phyloP scores from a whole-genome alignment of 2,113 vertebrate genomes.

The Colossoma macropomum region DNA sequence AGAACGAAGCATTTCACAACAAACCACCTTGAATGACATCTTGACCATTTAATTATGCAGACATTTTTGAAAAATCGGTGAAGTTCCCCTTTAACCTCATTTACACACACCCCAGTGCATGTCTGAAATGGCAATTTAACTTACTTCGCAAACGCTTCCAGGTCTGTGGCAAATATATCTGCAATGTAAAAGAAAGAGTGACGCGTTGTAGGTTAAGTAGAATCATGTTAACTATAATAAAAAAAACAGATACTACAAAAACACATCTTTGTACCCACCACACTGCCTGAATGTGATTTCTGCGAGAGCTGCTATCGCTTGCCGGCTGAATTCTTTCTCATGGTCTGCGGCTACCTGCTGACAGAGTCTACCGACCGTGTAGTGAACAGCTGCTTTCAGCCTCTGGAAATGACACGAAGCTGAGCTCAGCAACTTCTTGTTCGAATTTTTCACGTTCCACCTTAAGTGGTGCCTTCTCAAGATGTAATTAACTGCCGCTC shows the following conservation, averaged over 20 bases:
- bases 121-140: constrained; percentile 9
- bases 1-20: too few species aligned
- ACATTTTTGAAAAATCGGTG: too few species aligned
- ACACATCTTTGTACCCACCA: constrained; percentile 72
- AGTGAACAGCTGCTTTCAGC: constrained; percentile 89
- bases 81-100: too few species aligned
- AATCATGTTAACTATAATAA: neutral
- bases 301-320: constrained; percentile 83
- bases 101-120: too few species aligned
- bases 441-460: too few species aligned
- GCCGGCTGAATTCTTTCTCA: constrained; percentile 79
- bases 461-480: too few species aligned
- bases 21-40: too few species aligned
- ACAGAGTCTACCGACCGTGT: constrained; percentile 82
- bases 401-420: constrained; percentile 72
- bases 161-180: constrained; percentile 93
- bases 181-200: constrained; percentile 52
- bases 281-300: constrained; percentile 91
- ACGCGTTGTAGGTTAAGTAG: neutral
- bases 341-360: constrained; percentile 74
- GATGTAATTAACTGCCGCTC: too few species aligned
- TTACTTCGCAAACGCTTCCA: constrained; percentile 94
- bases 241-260: neutral
- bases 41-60: too few species aligned
- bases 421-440: too few species aligned